Percentiles rank a stretch among this genome's conserved stretches.
phyloP scores from a whole-genome alignment of 2,797 vertebrate genomes.

The Bovichtus diacanthus region DNA sequence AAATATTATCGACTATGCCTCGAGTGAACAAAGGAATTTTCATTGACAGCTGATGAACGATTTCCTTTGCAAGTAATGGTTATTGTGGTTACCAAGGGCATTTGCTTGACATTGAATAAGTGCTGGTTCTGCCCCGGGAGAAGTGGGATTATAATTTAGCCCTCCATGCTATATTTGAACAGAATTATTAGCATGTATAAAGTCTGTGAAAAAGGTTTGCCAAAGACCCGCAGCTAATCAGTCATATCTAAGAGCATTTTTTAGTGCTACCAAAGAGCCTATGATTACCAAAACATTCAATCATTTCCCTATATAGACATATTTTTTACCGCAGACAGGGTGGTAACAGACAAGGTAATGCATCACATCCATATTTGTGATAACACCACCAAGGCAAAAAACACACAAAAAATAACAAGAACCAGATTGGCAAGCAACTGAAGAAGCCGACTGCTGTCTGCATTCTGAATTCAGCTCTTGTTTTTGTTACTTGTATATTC shows the following conservation, averaged over 20 bases:
- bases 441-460: slow-evolving; percentile 17
- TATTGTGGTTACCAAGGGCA: slow-evolving; percentile 13
- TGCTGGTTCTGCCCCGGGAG: neutral
- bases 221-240: neutral
- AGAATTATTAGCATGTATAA: slow-evolving; percentile 8
- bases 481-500: slow-evolving; percentile 11
- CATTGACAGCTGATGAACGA: slow-evolving; percentile 8
- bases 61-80: slow-evolving; percentile 6
- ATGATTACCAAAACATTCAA: slow-evolving; percentile 1
- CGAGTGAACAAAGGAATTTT: slow-evolving; percentile 6
- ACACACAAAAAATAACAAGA: slow-evolving; percentile 14
- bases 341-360: neutral
- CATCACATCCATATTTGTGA: slow-evolving; percentile 18
- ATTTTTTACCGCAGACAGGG: slow-evolving; percentile 3
- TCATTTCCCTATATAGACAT: neutral
- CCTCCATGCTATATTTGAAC: neutral
- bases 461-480: slow-evolving; percentile 10
- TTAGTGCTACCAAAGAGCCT: neutral
- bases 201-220: neutral
- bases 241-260: slow-evolving; percentile 9
- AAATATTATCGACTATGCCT: slow-evolving; percentile 2
- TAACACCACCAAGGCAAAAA: slow-evolving; percentile 9
- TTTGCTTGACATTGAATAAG: slow-evolving; percentile 21
- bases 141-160: neutral
- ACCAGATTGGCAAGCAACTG: slow-evolving; percentile 12